Base-by-base conservation (phyloP, 2,888 invertebrate genomes). In the Heterodera filipjevi region DNA sequence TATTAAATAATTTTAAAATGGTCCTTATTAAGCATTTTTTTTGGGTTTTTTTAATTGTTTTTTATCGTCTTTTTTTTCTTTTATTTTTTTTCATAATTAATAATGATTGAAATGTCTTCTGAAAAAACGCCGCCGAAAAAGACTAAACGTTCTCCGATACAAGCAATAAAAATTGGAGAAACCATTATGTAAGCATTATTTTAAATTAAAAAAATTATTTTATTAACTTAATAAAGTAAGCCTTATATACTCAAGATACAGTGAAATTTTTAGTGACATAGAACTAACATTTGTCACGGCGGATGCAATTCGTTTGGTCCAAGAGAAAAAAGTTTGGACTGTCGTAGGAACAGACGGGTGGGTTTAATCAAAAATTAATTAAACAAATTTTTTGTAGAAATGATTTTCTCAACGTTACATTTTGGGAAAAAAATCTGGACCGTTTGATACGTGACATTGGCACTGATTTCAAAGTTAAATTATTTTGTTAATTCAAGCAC, bases 11-110 rank as follows among this genome's bases (percentile, higher is more conserved):
- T n/a, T n/a, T n/a, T n/a, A n/a, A n/a, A n/a, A n/a, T n/a, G n/a
- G n/a, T n/a, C n/a, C n/a, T n/a, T n/a, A n/a, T n/a, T n/a, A n/a
- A n/a, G n/a, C n/a, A n/a, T n/a, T n/a, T n/a, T n/a, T n/a, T n/a
- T n/a, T n/a, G n/a, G n/a, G n/a, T n/a, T n/a, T n/a, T n/a, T n/a
- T n/a, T n/a, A n/a, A n/a, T n/a, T n/a, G n/a, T n/a, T n/a, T n/a
- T n/a, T n/a, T n/a, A n/a, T n/a, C n/a, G n/a, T 49, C 83, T 6
- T 66, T 84, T 39, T n/a, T 30, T 32, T 79, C 59, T 27, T 46
- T 83, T 39, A 81, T 64, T 16, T 77, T 3, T 39, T 39, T 39
- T 39, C 10, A 6, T 39, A 39, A 39, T 39, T 39, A 10, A 39
- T 39, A 6, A 39, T 39, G 39, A 10, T 10, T 10, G 39, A 39